Base-by-base conservation (phyloP, 2,113 vertebrate genomes). In the Andinoacara biseriatus region DNA sequence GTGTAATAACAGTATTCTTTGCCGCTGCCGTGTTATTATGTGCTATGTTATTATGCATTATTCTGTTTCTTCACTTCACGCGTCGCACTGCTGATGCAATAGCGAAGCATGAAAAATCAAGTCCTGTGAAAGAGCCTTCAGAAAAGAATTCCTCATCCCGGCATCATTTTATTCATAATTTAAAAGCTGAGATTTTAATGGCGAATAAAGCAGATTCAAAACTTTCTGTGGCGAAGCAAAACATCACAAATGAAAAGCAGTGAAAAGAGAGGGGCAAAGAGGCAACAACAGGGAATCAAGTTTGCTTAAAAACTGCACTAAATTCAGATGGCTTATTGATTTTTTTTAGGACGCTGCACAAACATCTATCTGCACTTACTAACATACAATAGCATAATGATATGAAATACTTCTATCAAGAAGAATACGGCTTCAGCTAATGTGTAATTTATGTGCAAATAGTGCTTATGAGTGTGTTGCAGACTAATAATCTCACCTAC, bases 361-460 rank as follows among this genome's bases (percentile, higher is more conserved):
- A 81, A 88, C 58, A 58, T 80, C 20, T 17, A 40, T 58, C 49
- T 77, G 58, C 11, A 52, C 57, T 80, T 69, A 10, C 65, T 46
- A 26, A 29, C 31, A 49, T 63, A n/a, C 10, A 81, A 49, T 18
- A n/a, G 56, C 6, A 20, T 52, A 81, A 79, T 63, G 22, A 77
- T 74, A 6, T 72, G 26, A 89, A 81, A 78, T 56, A 60, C 58
- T 10, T 77, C 60, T 59, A 46, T 56, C 72, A 72, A 74, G 67
- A 75, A 38, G 20, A 83, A 76, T 56, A 20, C 14, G 74, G 80
- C 56, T 78, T 78, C 10, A 17, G 46, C 65, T 83, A 90, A 87
- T 86, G 20, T 78, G 56, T 58, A 24, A 91, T 94, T 89, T 87
- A 91, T 93, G 92, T 91, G 92, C 86, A 90, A 91, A 93, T 90